phyloP scores from a whole-genome alignment of 2,113 vertebrate species.

The Antidorcas marsupialis region DNA sequence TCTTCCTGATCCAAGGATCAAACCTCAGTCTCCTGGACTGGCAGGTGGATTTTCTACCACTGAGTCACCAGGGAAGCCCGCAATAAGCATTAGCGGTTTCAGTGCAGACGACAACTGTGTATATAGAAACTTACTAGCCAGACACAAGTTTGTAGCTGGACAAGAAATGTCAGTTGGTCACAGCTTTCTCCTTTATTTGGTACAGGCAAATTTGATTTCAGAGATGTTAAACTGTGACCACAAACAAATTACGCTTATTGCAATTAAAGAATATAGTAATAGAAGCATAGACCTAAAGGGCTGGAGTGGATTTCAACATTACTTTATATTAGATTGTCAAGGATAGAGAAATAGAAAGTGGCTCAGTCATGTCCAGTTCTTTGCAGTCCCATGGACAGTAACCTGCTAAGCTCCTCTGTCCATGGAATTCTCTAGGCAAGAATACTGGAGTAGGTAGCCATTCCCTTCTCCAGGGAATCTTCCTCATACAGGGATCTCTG shows the following conservation, averaged over 20 bases:
- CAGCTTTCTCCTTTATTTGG: neutral
- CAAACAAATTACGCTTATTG: neutral
- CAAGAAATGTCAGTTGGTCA: neutral
- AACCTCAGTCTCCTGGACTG: neutral
- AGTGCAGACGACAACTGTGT: neutral
- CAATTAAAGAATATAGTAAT: neutral
- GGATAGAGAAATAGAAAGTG: neutral
- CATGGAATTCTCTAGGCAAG: neutral
- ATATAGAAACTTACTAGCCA: neutral
- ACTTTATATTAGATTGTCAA: neutral
- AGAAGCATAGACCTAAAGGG: neutral
- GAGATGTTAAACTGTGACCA: conserved; percentile 18
- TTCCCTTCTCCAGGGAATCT: neutral
- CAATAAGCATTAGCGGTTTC: neutral
- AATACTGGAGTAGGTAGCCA: neutral
- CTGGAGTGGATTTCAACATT: neutral
- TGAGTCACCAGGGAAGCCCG: neutral
- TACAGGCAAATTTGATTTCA: neutral
- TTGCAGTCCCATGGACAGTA: neutral
- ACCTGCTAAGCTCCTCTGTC: neutral
- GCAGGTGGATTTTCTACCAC: neutral
- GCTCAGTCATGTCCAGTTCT: neutral
- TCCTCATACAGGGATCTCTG: neutral
- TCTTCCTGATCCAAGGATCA: neutral
- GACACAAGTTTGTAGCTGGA: neutral